Evolutionary conservation across 2,888 invertebrate species (phyloP), one percentile per base, ranked within the genome.

Genomic region (Nezara viridula): DNA sequence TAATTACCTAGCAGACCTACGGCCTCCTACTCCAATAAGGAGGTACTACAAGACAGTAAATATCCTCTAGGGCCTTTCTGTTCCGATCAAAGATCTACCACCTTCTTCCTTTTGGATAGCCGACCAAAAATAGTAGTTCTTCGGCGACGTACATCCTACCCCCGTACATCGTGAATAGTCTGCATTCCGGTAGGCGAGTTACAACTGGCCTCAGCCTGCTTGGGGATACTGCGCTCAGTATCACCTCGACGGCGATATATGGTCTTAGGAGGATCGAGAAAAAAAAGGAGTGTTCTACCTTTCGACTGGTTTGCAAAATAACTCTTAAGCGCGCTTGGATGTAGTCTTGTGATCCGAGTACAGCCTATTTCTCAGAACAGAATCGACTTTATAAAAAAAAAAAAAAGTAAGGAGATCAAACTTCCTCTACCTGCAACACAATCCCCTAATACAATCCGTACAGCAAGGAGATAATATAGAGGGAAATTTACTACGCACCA

Each of bases 71-170:
- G 81, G 81, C 44, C n/a, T 81, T 81, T n/a, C 81, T 81, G 5
- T 81, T 81, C 81, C 81, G 81, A 81, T 81, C 81, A 81, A 81
- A 81, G 81, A 40, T 81, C 81, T 81, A 5, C 44, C 81, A 44
- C 44, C 44, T 81, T 44, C 12, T 81, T 81, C 81, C 44, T 81
- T 81, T 81, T 81, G 81, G 81, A 44, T 81, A 24, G 44, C 44
- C 44, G 44, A 47, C 81, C 81, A n/a, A 81, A 77, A 81, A 47
- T 81, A 81, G 81, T 81, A 47, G 81, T 81, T 81, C 81, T 81
- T 40, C n/a, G 14, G 12, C 44, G 40, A 47, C 44, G 81, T 81
- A 81, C 81, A 81, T 81, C 81, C 44, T 81, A 44, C 81, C 81
- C 21, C 66, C 32, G 81, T 44, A 81, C 81, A 81, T 47, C 40